Base-by-base conservation (phyloP, 2,797 vertebrate species). In the Podarcis lilfordi region DNA sequence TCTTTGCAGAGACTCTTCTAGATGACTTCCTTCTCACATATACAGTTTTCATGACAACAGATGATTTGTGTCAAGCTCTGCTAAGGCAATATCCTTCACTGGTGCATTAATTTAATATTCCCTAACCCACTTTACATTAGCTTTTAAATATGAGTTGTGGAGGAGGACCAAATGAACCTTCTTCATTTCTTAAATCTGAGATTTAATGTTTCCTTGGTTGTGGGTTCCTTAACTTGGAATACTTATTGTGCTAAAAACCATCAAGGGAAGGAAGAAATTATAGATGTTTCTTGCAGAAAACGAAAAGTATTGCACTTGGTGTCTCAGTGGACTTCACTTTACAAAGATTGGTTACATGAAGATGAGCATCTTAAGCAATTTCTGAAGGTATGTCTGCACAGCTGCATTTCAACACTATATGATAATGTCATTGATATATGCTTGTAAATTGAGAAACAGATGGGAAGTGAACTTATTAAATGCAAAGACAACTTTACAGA, bases 21-120 rank as follows among this genome's bases (percentile, higher is more conserved):
- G 98, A 99, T 95, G 99, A 99, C 95, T 99, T 99, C 95, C 97
- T 99, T 89, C 97, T 99, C 94, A 99, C 99, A 0, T 99, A 99
- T 93, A 98, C 98, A 0, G 98, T 99, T 88, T 99, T 99, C 97
- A 99, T 99, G 99, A 98, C 98, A 0, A 99, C 98, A 0, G 97
- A 97, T 91, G 99, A 99, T 96, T 97, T 99, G 95, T 99, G 98
- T 94, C 98, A 99, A 96, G 98, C 99, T 64, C 97, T 99, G 87
- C 96, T 99, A 89, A 98, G 98, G 95, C 98, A 99, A 99, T 99
- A 99, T 99, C 99, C 98, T 99, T 98, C 59, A 84, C 74, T 94
- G 89, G 69, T 83, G 86, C 43, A 77, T 91, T 35, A 89, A 79
- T 43, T 72, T 72, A 79, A 79, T 78, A 76, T 82, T 76, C 80